phyloP scores from a whole-genome alignment of 2,113 vertebrate genomes.

The human (Homo sapiens) region DNA sequence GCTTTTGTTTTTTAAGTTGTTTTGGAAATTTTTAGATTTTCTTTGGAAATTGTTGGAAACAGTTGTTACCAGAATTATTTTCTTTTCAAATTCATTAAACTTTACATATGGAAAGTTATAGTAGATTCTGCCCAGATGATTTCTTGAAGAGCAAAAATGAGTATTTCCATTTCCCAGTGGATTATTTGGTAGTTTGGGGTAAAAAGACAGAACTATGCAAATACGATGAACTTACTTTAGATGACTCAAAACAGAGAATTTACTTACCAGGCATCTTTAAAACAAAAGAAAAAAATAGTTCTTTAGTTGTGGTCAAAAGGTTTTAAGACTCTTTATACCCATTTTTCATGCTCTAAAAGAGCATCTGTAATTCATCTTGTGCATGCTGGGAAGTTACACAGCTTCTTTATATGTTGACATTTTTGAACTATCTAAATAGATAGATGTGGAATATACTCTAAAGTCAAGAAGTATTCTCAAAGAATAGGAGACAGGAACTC shows the following conservation, averaged over 20 bases:
- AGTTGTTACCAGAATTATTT: background rate
- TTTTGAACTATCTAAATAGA: slow-evolving; percentile 43
- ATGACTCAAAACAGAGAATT: slow-evolving; percentile 49
- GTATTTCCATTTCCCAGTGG: background rate
- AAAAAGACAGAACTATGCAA: slow-evolving; percentile 46
- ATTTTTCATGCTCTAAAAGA: slow-evolving; percentile 19
- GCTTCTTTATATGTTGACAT: slow-evolving; percentile 50
- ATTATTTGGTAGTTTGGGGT: slow-evolving; percentile 40
- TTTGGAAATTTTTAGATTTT: background rate
- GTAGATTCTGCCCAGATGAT: background rate
- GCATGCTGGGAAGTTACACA: slow-evolving; percentile 14
- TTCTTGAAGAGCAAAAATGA: slow-evolving; percentile 29
- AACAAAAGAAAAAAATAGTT: background rate
- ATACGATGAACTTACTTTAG: slow-evolving; percentile 42
- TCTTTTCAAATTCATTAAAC: background rate
- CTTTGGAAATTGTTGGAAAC: slow-evolving; percentile 17
- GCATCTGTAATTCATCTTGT: slow-evolving; percentile 70
- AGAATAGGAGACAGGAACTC: background rate
- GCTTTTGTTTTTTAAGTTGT: background rate
- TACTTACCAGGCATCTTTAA: slow-evolving; percentile 52
- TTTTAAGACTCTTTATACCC: slow-evolving; percentile 13
- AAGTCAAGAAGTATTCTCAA: slow-evolving; percentile 1
- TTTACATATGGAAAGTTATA: background rate
- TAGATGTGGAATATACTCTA: slow-evolving; percentile 43
- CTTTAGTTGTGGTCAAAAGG: slow-evolving; percentile 35